A percentile compares a stretch with the other conserved stretches of the same genome.
Conservation (phyloP, 2,113 vertebrate genomes). For the Trachemys scripta region DNA sequence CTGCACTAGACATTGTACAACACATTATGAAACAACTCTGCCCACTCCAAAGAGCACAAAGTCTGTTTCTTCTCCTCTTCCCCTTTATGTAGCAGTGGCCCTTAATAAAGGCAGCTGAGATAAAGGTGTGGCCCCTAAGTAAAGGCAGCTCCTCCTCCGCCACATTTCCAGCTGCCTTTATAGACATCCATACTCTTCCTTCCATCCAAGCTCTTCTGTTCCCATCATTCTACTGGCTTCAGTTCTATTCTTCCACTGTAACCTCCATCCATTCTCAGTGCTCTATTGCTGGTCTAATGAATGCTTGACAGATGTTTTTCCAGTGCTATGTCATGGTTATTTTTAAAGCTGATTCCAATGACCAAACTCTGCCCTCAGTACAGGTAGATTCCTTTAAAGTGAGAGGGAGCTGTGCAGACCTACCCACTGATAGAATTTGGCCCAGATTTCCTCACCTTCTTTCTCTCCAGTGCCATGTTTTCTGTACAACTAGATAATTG, state of each 20-base stretch:
- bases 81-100: background rate
- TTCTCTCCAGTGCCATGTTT: background rate
- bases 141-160: background rate
- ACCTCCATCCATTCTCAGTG: background rate
- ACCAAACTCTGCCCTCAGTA: background rate
- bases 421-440: background rate
- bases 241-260: background rate
- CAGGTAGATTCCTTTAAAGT: background rate
- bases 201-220: background rate
- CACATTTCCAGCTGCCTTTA: background rate
- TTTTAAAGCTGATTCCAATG: background rate
- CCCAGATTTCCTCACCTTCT: background rate
- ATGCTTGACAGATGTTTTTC: background rate
- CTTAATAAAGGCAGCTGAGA: background rate
- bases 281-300: background rate
- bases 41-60: background rate
- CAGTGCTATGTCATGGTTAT: background rate
- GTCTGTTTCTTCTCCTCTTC: background rate
- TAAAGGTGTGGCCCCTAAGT: background rate
- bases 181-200: background rate
- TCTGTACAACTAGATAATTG: background rate
- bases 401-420: background rate
- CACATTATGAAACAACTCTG: background rate
- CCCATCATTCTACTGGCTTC: background rate
- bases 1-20: too few relatives aligned